Base-by-base conservation (phyloP, 2,888 invertebrate genomes). In the Rapana venosa region DNA sequence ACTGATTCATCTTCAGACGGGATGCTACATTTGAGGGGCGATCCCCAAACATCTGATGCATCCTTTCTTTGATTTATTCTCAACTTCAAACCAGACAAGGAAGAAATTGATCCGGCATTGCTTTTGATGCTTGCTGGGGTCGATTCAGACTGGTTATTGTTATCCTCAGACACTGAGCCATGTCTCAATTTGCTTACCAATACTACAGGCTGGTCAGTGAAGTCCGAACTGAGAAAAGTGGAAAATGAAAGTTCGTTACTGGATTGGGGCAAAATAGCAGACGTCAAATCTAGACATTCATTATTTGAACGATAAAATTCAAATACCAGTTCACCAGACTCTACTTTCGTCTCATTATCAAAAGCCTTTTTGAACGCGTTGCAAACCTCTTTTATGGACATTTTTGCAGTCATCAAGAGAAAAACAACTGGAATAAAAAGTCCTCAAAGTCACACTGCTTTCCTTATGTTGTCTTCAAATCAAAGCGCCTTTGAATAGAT, bases 21-120 rank as follows among this genome's bases (percentile, higher is more conserved):
- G 32, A 89, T 66, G 35, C 35, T 74, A 13, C 89, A 85, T 30
- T 85, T 89, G 30, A 89, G 89, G 17, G 89, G 89, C 20, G 89
- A 89, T 13, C 89, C 89, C 89, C 89, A 89, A 8, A 89, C 36
- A 30, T 89, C 89, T 74, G 89, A 83, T 22, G 56, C 22, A 56
- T 70, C 84, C 13, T 30, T 70, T 81, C 36, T 85, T n/a, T 22
- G 13, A 4, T 84, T 30, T 5, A 66, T 86, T 86, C 66, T 86
- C 32, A 30, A 32, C 30, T 77, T 74, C 35, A 20, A 17, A 11
- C 70, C 11, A 26, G 47, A 83, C 20, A 61, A 8, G 61, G 17
- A 30, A 22, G 30, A 15, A 26, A 47, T 47, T 47, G 47, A 47
- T 47, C 56, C 30, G 22, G 36, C 74, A 77, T 32, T 89, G 22